phyloP scores from a whole-genome alignment of 2,888 invertebrate species.

The Palloptera scutellata region DNA sequence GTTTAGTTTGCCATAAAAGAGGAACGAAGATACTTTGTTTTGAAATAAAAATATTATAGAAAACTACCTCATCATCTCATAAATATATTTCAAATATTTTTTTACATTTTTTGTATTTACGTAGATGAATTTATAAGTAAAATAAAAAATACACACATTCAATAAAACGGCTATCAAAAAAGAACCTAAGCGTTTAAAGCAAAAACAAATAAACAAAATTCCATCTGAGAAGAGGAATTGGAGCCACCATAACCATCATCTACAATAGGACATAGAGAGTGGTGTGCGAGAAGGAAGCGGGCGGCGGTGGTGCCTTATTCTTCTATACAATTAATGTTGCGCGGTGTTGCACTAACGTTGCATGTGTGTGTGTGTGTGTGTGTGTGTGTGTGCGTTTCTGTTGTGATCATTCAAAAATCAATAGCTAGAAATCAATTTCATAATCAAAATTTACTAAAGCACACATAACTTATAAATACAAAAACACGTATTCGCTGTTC shows the following conservation, averaged over 20 bases:
- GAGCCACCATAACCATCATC: neutral
- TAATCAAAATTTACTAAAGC: neutral
- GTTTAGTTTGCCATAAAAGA: neutral
- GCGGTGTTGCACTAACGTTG: no score
- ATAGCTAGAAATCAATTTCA: no score
- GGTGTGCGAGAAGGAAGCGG: no score
- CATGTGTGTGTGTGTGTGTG: no score
- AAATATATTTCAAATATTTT: constrained; percentile 41
- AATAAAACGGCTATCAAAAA: constrained; percentile 4
- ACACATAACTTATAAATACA: neutral
- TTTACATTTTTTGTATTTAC: constrained; percentile 30
- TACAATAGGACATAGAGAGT: neutral
- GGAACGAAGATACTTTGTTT: constrained; percentile 30
- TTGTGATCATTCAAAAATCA: no score
- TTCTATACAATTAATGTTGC: no score
- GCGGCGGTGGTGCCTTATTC: no score
- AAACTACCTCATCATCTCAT: constrained; percentile 33
- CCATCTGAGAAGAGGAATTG: neutral
- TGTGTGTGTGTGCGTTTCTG: no score
- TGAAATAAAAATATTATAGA: constrained; percentile 24
- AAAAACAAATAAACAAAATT: no score
- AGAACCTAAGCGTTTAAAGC: neutral
- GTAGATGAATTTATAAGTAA: constrained; percentile 15
- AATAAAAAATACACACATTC: constrained; percentile 11
- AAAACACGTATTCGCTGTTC: neutral